Percentiles rank a stretch among this genome's conserved stretches.
phyloP scores from a whole-genome alignment of 1,140 invertebrate species.

The Pteromalus puparum region DNA sequence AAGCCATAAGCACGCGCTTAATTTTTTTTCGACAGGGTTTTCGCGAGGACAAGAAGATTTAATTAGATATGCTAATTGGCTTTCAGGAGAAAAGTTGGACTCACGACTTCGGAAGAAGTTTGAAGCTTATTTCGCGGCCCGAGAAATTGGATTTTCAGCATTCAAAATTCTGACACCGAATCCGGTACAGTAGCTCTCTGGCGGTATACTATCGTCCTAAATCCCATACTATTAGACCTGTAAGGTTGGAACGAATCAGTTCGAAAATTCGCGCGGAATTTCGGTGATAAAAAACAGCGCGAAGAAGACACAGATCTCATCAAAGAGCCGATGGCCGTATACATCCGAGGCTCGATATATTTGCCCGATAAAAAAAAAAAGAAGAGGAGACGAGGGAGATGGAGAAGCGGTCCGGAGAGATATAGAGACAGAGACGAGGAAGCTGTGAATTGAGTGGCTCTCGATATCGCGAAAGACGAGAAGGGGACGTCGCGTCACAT shows the following conservation, averaged over 20 bases:
- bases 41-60: no score
- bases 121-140: not conserved
- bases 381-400: not conserved
- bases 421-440: not conserved
- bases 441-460: constrained; percentile 39
- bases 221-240: no score
- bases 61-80: not conserved
- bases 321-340: not conserved
- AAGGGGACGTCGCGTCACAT: not conserved
- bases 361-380: not conserved
- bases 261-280: not conserved
- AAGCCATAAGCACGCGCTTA: no score
- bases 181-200: no score
- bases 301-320: not conserved
- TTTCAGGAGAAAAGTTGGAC: no score
- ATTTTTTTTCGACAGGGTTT: no score
- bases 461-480: constrained; percentile 31
- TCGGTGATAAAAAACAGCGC: constrained; percentile 5
- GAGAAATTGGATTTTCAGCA: no score
- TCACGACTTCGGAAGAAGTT: not conserved
- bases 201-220: no score
- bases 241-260: not conserved
- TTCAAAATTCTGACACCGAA: no score
- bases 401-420: not conserved
- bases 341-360: not conserved